Conservation (phyloP, 2,113 vertebrate species). For the Tympanuchus pallidicinctus region DNA sequence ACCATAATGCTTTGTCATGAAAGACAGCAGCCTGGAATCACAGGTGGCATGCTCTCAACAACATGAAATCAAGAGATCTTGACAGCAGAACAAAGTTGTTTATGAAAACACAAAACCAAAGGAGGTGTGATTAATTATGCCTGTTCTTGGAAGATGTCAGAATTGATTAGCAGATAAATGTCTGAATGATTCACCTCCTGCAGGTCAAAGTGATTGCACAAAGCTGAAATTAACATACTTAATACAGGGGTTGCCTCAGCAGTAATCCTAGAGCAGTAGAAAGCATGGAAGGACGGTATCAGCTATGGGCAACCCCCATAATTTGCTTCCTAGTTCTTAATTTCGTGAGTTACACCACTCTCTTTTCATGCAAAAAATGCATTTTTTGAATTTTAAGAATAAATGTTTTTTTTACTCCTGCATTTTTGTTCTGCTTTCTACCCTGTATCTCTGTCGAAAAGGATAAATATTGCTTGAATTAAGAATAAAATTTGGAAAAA, state of each 20-base stretch:
- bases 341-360: background rate
- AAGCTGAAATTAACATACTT: slow-evolving; percentile 64
- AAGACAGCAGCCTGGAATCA: slow-evolving; percentile 37
- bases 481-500: background rate
- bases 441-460: background rate
- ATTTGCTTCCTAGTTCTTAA: background rate
- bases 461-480: background rate
- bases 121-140: slow-evolving; percentile 74
- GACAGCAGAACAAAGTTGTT: slow-evolving; percentile 69
- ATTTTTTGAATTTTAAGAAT: background rate
- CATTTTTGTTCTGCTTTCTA: background rate
- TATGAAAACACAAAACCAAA: slow-evolving; percentile 72
- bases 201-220: slow-evolving; percentile 72
- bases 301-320: background rate
- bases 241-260: slow-evolving; percentile 53
- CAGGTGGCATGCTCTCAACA: slow-evolving; percentile 46
- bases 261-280: slow-evolving; percentile 44
- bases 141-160: slow-evolving; percentile 70
- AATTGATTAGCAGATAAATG: slow-evolving; percentile 74
- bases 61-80: slow-evolving; percentile 33
- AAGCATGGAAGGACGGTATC: background rate
- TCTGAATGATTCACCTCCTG: slow-evolving; percentile 72
- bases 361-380: background rate
- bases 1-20: slow-evolving; percentile 24
- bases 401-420: background rate